A percentile compares a stretch with the other conserved stretches of the same genome.
Evolutionary conservation across 2,797 vertebrate species (phyloP).

Genomic region (Gila robusta): DNA sequence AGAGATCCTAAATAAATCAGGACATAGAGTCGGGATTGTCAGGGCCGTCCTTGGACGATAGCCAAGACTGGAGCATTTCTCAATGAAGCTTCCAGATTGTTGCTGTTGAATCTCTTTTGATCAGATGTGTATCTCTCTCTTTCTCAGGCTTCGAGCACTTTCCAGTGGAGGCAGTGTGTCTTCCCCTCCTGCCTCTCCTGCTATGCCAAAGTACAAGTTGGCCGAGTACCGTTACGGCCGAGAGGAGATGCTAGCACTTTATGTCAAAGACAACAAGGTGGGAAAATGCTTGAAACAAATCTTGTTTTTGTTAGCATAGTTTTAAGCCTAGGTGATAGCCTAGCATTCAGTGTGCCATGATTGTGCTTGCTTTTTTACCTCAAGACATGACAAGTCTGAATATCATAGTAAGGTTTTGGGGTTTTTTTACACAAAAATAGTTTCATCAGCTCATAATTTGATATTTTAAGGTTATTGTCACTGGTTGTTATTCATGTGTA

Average conservation of each 20-base stretch:
- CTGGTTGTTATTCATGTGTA: neutral
- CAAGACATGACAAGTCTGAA: neutral
- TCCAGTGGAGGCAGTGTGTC: conserved; percentile 91
- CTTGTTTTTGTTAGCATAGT: neutral
- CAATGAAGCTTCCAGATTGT: neutral
- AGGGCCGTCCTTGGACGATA: neutral
- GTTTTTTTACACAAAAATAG: neutral
- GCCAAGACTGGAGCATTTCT: neutral
- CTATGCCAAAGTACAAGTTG: conserved; percentile 98
- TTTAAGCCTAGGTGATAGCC: neutral
- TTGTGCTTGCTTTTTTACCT: neutral
- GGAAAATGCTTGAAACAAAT: conserved; percentile 11
- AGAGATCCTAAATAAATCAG: conserved; percentile 5
- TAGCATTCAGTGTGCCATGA: neutral
- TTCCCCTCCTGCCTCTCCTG: conserved; percentile 92
- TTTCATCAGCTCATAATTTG: neutral
- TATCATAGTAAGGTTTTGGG: neutral
- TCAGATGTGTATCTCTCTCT: conserved; percentile 5
- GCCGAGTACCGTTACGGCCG: conserved; percentile 94
- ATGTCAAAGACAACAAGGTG: conserved; percentile 94
- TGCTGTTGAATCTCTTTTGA: conserved; percentile 39
- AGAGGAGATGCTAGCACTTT: conserved; percentile 98
- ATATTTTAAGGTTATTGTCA: neutral
- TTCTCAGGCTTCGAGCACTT: conserved; percentile 90
- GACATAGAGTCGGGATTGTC: neutral